A percentile compares a stretch with the other conserved stretches of the same genome.
Evolutionary conservation across 2,113 vertebrate genomes (phyloP).

Genomic region (Sterrhoptilus dennistouni): DNA sequence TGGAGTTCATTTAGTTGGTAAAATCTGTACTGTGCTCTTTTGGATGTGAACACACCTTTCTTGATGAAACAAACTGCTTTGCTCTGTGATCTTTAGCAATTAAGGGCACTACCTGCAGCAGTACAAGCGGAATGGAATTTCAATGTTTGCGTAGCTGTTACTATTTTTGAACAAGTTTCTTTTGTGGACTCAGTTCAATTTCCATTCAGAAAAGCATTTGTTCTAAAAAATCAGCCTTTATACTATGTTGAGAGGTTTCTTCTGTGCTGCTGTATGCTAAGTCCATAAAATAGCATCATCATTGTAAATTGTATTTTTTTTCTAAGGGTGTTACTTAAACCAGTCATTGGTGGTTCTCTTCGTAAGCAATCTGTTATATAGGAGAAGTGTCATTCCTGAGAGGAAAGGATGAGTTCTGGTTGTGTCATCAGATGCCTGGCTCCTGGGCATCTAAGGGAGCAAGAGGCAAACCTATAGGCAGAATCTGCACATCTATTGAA

Average conservation of each 20-base stretch:
- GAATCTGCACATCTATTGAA: not conserved
- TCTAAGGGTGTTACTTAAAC: not conserved
- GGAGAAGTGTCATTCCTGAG: not conserved
- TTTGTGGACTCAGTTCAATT: not conserved
- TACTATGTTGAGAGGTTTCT: not conserved
- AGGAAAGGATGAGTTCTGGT: not conserved
- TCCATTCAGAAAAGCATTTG: not conserved
- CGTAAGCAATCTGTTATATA: not conserved
- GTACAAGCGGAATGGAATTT: not conserved
- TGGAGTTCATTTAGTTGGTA: not conserved
- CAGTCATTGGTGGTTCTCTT: not conserved
- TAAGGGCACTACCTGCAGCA: not conserved
- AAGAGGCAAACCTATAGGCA: not conserved
- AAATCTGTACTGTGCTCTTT: not conserved
- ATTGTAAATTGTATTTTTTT: not conserved
- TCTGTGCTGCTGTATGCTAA: not conserved
- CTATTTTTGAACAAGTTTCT: not conserved
- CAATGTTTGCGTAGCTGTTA: not conserved
- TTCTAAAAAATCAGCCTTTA: not conserved
- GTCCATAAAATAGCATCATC: not conserved
- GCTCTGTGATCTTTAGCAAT: not conserved
- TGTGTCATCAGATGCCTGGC: not conserved
- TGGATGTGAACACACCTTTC: not conserved
- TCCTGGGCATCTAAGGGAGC: not conserved
- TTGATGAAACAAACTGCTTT: not conserved